These are phyloP conservation scores for Austrofundulus limnaeus DNA, from an alignment of 2,113 vertebrate genomes.

Conservation along the genomic window DNA sequence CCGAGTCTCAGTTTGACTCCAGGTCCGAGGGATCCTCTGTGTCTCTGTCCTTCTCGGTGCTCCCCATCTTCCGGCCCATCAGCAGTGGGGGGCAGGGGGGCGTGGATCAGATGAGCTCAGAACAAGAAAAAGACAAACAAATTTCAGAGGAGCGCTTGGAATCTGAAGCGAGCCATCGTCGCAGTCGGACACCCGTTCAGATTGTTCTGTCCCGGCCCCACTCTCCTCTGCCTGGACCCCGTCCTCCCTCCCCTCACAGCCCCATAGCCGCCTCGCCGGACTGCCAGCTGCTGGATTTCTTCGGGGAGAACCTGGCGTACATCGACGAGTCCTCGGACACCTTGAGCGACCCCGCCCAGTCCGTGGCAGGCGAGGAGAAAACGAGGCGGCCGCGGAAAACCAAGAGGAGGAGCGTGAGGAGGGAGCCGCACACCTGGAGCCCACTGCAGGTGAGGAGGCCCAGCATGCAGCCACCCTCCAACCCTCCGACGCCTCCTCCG, in stretches of 20 bases:
- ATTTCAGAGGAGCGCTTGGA: conserved; percentile 9
- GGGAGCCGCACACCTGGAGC: conserved; percentile 51
- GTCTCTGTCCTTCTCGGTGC: conserved; percentile 41
- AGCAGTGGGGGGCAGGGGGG: conserved; percentile 24
- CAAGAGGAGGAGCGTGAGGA: conserved; percentile 71
- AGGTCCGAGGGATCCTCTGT: conserved; percentile 55
- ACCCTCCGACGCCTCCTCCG: conserved; percentile 77
- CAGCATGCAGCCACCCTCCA: conserved; percentile 70
- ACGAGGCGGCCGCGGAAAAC: conserved; percentile 62
- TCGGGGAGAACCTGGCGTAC: conserved; percentile 87
- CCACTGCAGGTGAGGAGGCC: conserved; percentile 37
- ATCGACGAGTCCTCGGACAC: conserved; percentile 91
- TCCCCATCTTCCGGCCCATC: not conserved
- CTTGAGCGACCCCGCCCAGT: conserved; percentile 78
- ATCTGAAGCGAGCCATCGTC: conserved; percentile 3
- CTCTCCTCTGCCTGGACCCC: not conserved
- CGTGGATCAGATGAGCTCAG: not conserved
- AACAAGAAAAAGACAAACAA: conserved; percentile 18
- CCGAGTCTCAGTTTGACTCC: conserved; percentile 65
- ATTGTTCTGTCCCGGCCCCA: not conserved
- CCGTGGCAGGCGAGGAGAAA: conserved; percentile 25
- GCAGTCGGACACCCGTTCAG: not conserved
- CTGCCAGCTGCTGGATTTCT: conserved; percentile 83
- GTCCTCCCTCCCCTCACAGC: conserved; percentile 39
- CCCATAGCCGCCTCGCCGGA: conserved; percentile 21